A percentile compares a stretch with the other conserved stretches of the same genome.
These are phyloP conservation scores for Caiman crocodilus DNA, from an alignment of 2,797 vertebrate genomes.

Conservation along the genomic window DNA sequence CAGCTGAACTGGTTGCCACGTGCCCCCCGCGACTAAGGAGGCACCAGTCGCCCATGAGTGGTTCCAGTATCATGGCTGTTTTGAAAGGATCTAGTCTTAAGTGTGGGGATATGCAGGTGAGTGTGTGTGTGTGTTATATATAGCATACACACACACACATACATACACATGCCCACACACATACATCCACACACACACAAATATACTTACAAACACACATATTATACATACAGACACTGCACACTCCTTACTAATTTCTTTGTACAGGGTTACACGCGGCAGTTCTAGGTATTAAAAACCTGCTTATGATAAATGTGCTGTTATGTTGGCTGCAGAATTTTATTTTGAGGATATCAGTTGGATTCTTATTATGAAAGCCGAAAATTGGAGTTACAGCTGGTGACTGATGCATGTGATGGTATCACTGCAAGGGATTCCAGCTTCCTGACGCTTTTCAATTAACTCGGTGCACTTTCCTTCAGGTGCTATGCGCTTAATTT, in stretches of 20 bases:
- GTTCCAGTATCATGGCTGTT: neutral
- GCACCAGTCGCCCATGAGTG: neutral
- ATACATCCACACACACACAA: neutral
- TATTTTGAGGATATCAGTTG: constrained; percentile 61
- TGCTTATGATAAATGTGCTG: constrained; percentile 37
- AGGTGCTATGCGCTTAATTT: neutral
- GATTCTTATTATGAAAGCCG: constrained; percentile 64
- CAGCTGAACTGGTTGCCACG: too few species aligned
- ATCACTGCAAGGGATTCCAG: constrained; percentile 41
- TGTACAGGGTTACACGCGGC: neutral
- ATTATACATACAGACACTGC: neutral
- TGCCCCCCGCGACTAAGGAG: too few species aligned
- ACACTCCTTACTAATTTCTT: neutral
- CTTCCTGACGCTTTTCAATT: constrained; percentile 60
- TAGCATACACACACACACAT: neutral
- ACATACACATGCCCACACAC: neutral
- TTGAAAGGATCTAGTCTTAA: neutral
- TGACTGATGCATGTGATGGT: constrained; percentile 42
- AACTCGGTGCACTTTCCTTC: constrained; percentile 51
- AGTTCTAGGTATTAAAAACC: constrained; percentile 31
- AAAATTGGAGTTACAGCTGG: constrained; percentile 59
- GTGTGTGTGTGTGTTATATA: too few species aligned
- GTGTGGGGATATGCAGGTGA: rapidly evolving
- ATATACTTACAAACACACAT: rapidly evolving
- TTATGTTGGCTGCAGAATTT: constrained; percentile 58